phyloP scores from a whole-genome alignment of 2,888 invertebrate species.

The Smittia sp. region DNA sequence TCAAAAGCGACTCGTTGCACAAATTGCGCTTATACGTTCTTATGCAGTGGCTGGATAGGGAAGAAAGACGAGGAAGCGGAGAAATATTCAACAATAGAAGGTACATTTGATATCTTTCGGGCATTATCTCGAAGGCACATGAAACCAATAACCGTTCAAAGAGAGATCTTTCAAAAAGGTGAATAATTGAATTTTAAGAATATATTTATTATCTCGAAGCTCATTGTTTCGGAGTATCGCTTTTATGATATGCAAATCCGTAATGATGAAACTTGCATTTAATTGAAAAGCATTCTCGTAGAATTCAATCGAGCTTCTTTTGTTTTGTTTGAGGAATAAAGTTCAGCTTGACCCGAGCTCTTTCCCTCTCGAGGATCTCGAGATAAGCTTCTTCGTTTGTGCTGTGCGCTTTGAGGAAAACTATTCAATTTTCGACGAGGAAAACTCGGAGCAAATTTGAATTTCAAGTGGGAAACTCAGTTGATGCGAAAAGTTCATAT shows the following conservation, averaged over 20 bases:
- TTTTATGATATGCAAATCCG: slow-evolving; percentile 35
- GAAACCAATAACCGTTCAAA: slow-evolving; percentile 17
- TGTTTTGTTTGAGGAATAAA: not conserved
- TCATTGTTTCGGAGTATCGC: slow-evolving; percentile 28
- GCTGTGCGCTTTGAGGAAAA: not conserved
- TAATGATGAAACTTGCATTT: slow-evolving; percentile 10
- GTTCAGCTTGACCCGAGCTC: not conserved
- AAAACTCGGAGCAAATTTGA: no score
- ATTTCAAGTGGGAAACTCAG: no score
- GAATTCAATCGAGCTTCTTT: not conserved
- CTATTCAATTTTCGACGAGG: no score
- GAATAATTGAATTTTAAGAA: slow-evolving; percentile 35
- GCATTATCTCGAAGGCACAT: slow-evolving; percentile 21
- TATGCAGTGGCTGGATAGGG: no score
- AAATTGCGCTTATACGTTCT: no score
- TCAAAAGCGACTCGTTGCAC: slow-evolving; percentile 31
- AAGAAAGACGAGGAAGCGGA: slow-evolving; percentile 10
- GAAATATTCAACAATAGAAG: slow-evolving; percentile 22
- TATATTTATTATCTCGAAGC: slow-evolving; percentile 24
- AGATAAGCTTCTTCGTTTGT: slow-evolving; percentile 4
- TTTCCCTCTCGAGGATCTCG: not conserved
- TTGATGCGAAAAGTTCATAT: no score
- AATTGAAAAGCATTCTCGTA: slow-evolving; percentile 13
- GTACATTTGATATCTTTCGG: not conserved
- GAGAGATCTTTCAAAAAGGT: slow-evolving; percentile 7